A percentile compares a stretch with the other conserved stretches of the same genome.
These are phyloP conservation scores for Amphimallon solstitiale DNA, from an alignment of 2,888 invertebrate species.

Conservation along the genomic window DNA sequence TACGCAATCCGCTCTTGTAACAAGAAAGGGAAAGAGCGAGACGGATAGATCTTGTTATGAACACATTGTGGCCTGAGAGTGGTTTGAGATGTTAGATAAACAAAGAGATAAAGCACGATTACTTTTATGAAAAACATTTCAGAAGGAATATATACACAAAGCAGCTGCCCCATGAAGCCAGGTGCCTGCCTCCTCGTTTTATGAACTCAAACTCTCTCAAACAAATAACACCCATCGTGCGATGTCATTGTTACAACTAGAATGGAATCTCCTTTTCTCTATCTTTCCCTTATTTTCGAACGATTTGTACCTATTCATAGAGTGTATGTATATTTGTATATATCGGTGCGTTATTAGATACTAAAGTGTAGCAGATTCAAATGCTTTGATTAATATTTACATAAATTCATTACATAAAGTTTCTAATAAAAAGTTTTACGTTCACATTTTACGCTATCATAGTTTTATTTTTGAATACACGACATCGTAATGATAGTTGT, in stretches of 20 bases:
- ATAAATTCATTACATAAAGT: no score
- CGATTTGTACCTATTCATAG: neutral
- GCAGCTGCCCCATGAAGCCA: constrained; percentile 52
- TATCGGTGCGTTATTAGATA: no score
- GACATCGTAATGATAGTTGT: no score
- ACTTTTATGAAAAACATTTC: constrained; percentile 53
- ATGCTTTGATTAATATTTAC: no score
- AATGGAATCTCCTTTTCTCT: constrained; percentile 1
- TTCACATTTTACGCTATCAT: no score
- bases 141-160: constrained; percentile 45
- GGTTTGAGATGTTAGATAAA: constrained; percentile 53
- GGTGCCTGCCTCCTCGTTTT: constrained; percentile 48
- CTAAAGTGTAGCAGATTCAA: no score
- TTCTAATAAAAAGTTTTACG: no score
- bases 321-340: neutral
- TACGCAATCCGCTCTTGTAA: neutral
- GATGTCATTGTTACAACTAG: constrained; percentile 22
- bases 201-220: constrained; percentile 19
- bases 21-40: constrained; percentile 2
- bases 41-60: constrained; percentile 23
- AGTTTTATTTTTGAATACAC: no score
- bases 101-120: constrained; percentile 53
- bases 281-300: constrained; percentile 4
- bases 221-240: constrained; percentile 23
- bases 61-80: constrained; percentile 42